Base-by-base conservation (phyloP, 2,888 invertebrate genomes). In the Steromphala cineraria region DNA sequence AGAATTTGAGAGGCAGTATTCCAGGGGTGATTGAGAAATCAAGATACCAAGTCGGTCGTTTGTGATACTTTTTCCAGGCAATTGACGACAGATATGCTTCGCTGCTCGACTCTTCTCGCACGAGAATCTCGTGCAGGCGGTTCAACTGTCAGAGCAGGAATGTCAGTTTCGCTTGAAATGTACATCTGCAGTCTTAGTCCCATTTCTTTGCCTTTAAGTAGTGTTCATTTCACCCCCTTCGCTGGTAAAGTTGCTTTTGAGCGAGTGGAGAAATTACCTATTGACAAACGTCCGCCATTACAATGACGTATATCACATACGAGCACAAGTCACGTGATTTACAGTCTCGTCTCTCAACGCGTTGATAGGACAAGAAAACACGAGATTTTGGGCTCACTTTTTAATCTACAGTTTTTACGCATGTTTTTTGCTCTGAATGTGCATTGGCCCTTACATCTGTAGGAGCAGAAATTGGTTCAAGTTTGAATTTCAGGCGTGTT, bases 161-260 rank as follows among this genome's bases (percentile, higher is more conserved):
- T 71, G 31, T 40, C 71, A 71, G 19, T 71, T 36, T 36, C 36
- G 19, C 71, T 36, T 17, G 71, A 71, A 71, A 71, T 71, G 71
- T 71, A 19, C 71, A 71, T 71, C 71, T 71, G 71, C 36, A 71
- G 71, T 17, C 36, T 71, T 19, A 40, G 71, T 71, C 71, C 36
- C 71, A 36, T 71, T 71, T 71, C 28, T 71, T 71, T 71, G 31
- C 28, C 10, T 36, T 36, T 71, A 71, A 71, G 71, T 71, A 71
- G 71, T 71, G 31, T 36, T 71, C 36, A 71, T 71, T 71, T 71
- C 71, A 71, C 24, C 71, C 71, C 71, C 71, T 71, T 71, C 71
- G 40, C 71, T 71, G 71, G 71, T 71, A 71, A 71, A 71, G 71
- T 19, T 36, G 71, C 28, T 19, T 71, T 71, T 71, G 71, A 71